phyloP scores from a whole-genome alignment of 2,888 invertebrate species.

The Lasius platythorax region DNA sequence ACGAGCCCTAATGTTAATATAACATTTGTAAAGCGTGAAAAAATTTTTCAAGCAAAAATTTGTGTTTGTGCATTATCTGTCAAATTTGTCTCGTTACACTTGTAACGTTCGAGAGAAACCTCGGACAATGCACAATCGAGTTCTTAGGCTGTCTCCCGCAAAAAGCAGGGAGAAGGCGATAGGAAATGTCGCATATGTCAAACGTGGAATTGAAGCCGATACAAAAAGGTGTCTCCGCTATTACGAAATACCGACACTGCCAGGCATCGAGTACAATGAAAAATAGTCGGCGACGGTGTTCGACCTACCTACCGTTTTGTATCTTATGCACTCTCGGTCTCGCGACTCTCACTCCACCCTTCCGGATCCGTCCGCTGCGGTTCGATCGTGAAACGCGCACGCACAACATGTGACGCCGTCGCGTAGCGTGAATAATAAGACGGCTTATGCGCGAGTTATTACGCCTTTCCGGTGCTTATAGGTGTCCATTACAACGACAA shows the following conservation, averaged over 20 bases:
- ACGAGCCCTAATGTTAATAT: neutral
- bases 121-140: neutral
- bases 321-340: constrained; percentile 46
- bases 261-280: constrained; percentile 25
- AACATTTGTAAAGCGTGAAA: neutral
- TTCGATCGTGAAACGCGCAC: constrained; percentile 52
- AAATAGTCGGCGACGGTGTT: constrained; percentile 39
- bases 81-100: neutral
- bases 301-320: constrained; percentile 16
- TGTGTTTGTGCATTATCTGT: neutral
- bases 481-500: constrained; percentile 79
- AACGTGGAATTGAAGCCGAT: constrained; percentile 24
- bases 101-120: neutral
- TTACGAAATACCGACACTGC: constrained; percentile 42
- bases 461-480: constrained; percentile 81
- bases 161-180: constrained; percentile 64
- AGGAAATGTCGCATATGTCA: constrained; percentile 72
- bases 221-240: constrained; percentile 22
- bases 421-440: constrained; percentile 75
- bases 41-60: neutral
- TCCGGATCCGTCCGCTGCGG: constrained; percentile 50
- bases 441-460: constrained; percentile 79
- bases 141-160: neutral
- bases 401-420: constrained; percentile 70
- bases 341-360: constrained; percentile 48